These are phyloP conservation scores for Mactromeris polynyma DNA, from an alignment of 2,888 invertebrate genomes.

Conservation along the genomic window DNA sequence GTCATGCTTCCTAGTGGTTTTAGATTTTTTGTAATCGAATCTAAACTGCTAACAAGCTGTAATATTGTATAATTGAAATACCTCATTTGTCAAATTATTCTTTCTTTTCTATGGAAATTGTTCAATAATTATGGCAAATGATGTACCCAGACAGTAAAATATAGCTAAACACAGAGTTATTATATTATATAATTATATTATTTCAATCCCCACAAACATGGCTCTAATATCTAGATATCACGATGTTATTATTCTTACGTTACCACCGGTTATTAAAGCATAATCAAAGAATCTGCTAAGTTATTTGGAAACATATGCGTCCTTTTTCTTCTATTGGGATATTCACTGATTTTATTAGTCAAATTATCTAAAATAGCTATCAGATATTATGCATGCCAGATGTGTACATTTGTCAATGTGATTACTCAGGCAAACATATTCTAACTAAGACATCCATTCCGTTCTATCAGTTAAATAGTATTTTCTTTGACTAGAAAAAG, in stretches of 20 bases:
- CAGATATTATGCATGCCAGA: background rate
- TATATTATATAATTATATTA: background rate
- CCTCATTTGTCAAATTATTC: background rate
- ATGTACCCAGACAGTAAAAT: background rate
- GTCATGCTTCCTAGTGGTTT: background rate
- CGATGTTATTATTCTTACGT: background rate
- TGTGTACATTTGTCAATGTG: background rate
- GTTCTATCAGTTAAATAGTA: too few species aligned
- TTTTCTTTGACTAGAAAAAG: too few species aligned
- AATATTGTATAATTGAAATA: background rate
- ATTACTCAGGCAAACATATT: background rate
- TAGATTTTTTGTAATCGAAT: background rate
- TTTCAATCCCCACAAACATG: background rate
- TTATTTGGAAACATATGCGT: constrained; percentile 11
- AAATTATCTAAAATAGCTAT: background rate
- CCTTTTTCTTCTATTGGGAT: background rate
- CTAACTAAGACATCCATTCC: background rate
- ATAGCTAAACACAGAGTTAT: background rate
- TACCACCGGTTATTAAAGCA: background rate
- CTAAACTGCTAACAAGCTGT: background rate
- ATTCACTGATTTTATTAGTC: background rate
- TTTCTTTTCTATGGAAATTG: background rate
- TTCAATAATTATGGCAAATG: background rate
- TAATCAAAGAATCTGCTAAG: background rate
- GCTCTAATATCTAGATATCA: background rate